A percentile compares a stretch with the other conserved stretches of the same genome.
These are phyloP conservation scores for Paracentrotus lividus DNA, from an alignment of 53 echinoderm and acorn worm genomes.

Conservation along the genomic window DNA sequence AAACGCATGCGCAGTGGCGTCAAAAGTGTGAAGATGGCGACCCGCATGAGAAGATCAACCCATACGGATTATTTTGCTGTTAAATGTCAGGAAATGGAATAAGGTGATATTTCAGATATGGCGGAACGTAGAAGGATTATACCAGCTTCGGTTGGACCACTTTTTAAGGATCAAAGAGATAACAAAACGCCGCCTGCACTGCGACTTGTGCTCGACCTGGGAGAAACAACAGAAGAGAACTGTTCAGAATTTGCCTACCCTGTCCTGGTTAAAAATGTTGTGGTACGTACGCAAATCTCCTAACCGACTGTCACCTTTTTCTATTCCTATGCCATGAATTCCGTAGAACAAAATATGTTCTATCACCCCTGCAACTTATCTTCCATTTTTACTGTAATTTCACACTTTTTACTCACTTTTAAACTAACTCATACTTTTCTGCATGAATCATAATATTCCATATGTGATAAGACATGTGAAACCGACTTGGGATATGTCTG, in stretches of 20 bases:
- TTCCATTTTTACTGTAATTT: slow-evolving; percentile 59
- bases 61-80: slow-evolving; percentile 79
- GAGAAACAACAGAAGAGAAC: slow-evolving; percentile 91
- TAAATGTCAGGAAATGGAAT: slow-evolving; percentile 72
- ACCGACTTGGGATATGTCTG: slow-evolving; percentile 41
- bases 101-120: slow-evolving; percentile 79
- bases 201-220: slow-evolving; percentile 88
- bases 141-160: slow-evolving; percentile 95
- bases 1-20: slow-evolving; percentile 73
- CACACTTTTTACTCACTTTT: slow-evolving; percentile 68
- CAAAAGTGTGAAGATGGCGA: slow-evolving; percentile 67
- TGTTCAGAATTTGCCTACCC: slow-evolving; percentile 95
- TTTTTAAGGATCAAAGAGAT: slow-evolving; percentile 84
- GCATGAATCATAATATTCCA: slow-evolving; percentile 20
- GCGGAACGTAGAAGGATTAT: slow-evolving; percentile 99
- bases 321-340: slow-evolving; percentile 73
- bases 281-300: slow-evolving; percentile 84
- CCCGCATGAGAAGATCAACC: slow-evolving; percentile 64
- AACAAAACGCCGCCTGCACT: slow-evolving; percentile 84
- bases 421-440: slow-evolving; percentile 41
- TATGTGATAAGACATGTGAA: slow-evolving; percentile 13
- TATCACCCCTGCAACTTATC: slow-evolving; percentile 73
- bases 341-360: slow-evolving; percentile 84
- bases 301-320: slow-evolving; percentile 72
- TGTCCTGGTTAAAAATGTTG: slow-evolving; percentile 94